Conservation (phyloP, 2,888 invertebrate genomes). For the Eupithecia insigniata region DNA sequence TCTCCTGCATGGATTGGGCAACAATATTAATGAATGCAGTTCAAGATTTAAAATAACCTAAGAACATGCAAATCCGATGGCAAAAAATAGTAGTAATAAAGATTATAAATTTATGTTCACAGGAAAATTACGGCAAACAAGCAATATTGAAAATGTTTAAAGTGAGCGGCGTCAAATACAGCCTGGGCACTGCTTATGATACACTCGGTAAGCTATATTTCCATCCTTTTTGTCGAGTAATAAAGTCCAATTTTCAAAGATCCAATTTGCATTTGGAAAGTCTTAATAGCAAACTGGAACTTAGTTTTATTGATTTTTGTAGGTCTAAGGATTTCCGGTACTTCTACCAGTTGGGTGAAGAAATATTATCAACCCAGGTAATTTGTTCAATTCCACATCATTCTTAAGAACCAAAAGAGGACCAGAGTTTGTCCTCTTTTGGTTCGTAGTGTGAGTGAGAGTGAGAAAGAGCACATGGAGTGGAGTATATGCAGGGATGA, state of each 20-base stretch:
- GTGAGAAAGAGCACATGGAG: background rate
- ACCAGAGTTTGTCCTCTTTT: background rate
- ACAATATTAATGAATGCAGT: background rate
- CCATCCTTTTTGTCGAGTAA: background rate
- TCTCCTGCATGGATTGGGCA: too few species aligned
- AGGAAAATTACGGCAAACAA: conserved; percentile 76
- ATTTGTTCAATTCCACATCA: background rate
- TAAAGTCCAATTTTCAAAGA: background rate
- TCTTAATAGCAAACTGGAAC: background rate
- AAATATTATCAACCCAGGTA: background rate
- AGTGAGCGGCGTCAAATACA: conserved; percentile 58
- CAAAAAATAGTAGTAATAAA: background rate
- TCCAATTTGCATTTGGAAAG: background rate
- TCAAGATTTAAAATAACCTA: background rate
- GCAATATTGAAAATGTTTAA: conserved; percentile 65
- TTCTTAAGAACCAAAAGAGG: background rate
- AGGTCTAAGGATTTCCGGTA: background rate
- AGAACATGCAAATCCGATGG: background rate
- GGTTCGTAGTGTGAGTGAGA: too few species aligned
- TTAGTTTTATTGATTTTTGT: background rate
- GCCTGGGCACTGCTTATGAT: conserved; percentile 67
- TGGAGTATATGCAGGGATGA: too few species aligned
- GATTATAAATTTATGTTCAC: conserved; percentile 47
- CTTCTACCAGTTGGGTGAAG: background rate
- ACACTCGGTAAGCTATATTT: conserved; percentile 53